phyloP scores from a whole-genome alignment of 2,797 vertebrate genomes.

The Microctenopoma stevenorrisi region DNA sequence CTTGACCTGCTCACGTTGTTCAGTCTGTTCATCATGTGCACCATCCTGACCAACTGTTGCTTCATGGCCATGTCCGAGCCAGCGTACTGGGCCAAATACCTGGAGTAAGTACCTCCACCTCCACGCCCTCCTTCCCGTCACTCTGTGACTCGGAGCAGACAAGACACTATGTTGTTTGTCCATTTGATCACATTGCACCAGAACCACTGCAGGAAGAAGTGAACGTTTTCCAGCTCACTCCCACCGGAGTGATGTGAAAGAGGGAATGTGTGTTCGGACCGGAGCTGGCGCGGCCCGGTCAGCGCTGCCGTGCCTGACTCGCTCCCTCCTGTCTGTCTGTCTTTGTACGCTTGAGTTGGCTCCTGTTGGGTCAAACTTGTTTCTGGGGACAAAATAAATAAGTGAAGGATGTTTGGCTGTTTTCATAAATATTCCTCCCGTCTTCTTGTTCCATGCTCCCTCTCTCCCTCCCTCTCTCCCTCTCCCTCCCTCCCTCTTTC shows the following conservation, averaged over 20 bases:
- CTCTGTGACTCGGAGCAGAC: no score
- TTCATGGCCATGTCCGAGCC: slow-evolving; percentile 99
- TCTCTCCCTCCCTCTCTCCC: neutral
- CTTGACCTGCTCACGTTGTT: slow-evolving; percentile 91
- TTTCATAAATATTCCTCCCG: slow-evolving; percentile 33
- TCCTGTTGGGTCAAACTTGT: slow-evolving; percentile 31
- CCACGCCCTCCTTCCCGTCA: no score
- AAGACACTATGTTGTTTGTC: no score
- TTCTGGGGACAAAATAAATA: slow-evolving; percentile 48
- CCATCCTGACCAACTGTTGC: slow-evolving; percentile 99
- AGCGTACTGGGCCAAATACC: slow-evolving; percentile 93
- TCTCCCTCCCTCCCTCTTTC: neutral
- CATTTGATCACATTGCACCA: no score
- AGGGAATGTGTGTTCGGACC: neutral
- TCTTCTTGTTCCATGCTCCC: neutral
- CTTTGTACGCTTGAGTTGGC: slow-evolving; percentile 4
- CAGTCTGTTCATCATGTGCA: slow-evolving; percentile 99
- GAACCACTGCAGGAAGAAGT: no score
- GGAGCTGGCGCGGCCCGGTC: neutral
- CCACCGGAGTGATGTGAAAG: no score
- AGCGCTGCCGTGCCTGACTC: slow-evolving; percentile 6
- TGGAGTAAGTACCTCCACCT: slow-evolving; percentile 88
- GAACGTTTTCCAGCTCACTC: no score
- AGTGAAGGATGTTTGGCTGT: slow-evolving; percentile 37
- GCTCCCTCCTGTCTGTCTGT: neutral